These are phyloP conservation scores for Malurus melanocephalus DNA, from an alignment of 2,113 vertebrate genomes.

Conservation along the genomic window DNA sequence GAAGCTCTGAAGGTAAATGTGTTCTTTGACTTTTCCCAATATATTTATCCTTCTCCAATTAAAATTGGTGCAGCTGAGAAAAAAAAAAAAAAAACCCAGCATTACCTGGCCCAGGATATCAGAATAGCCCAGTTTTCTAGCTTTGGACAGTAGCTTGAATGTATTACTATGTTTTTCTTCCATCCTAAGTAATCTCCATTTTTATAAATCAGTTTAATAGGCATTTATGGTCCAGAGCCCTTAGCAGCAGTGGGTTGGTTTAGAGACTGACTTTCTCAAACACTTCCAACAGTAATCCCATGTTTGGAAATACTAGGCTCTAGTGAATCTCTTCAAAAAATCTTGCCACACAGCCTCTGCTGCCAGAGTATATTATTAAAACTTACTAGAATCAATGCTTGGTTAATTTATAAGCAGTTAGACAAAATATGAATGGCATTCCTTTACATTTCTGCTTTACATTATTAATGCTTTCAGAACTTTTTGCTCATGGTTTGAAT, in stretches of 20 bases:
- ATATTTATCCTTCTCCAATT: not conserved
- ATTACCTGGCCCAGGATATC: not conserved
- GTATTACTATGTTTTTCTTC: not conserved
- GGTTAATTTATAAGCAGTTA: not conserved
- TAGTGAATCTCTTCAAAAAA: not conserved
- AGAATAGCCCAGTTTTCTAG: not conserved
- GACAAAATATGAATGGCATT: not conserved
- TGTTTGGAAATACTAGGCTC: not conserved
- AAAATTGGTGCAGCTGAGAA: not conserved
- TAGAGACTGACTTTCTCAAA: not conserved
- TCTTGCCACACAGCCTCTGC: not conserved
- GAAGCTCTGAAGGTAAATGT: slow-evolving; percentile 93
- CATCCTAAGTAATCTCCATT: not conserved
- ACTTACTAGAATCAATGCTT: not conserved
- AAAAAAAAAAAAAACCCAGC: not conserved
- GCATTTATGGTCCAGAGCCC: not conserved
- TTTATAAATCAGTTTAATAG: not conserved
- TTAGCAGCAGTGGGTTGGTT: not conserved
- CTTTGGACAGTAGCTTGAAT: not conserved
- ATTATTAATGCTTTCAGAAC: not conserved
- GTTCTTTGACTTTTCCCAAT: slow-evolving; percentile 18
- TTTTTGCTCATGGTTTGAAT: not conserved
- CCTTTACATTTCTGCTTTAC: not conserved
- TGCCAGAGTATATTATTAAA: not conserved
- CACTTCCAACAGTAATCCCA: not conserved